phyloP scores from a whole-genome alignment of 2,797 vertebrate species.

The Trachurus trachurus region DNA sequence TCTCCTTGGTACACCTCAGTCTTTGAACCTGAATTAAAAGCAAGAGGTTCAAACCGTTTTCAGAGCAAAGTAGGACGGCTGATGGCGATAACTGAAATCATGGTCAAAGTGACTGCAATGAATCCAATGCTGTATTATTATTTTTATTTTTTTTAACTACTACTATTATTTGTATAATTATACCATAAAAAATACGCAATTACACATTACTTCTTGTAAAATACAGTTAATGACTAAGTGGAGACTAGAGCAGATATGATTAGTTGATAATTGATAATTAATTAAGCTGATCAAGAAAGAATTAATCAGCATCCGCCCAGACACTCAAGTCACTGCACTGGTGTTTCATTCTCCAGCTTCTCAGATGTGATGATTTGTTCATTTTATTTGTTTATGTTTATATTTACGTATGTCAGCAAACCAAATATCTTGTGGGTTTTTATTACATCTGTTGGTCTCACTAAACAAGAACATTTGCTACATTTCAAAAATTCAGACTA shows the following conservation, averaged over 20 bases:
- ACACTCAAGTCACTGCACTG: background rate
- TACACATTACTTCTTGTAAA: background rate
- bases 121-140: background rate
- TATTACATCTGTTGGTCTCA: background rate
- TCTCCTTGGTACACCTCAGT: constrained; percentile 62
- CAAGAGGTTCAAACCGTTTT: constrained; percentile 40
- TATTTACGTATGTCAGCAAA: background rate
- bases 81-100: constrained; percentile 43
- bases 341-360: background rate
- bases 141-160: no score
- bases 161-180: background rate
- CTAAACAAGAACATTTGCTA: background rate
- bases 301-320: background rate
- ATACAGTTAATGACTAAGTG: background rate
- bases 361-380: constrained; percentile 1
- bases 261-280: background rate
- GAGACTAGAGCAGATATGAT: background rate
- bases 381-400: background rate
- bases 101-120: constrained; percentile 25
- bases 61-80: constrained; percentile 28
- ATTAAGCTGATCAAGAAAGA: background rate
- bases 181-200: background rate
- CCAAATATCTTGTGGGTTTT: background rate
- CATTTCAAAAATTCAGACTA: background rate
- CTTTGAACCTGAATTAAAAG: constrained; percentile 78